Percentiles rank a stretch among this genome's conserved stretches.
These are phyloP conservation scores for Balaeniceps rex DNA, from an alignment of 2,113 vertebrate genomes.

Conservation along the genomic window DNA sequence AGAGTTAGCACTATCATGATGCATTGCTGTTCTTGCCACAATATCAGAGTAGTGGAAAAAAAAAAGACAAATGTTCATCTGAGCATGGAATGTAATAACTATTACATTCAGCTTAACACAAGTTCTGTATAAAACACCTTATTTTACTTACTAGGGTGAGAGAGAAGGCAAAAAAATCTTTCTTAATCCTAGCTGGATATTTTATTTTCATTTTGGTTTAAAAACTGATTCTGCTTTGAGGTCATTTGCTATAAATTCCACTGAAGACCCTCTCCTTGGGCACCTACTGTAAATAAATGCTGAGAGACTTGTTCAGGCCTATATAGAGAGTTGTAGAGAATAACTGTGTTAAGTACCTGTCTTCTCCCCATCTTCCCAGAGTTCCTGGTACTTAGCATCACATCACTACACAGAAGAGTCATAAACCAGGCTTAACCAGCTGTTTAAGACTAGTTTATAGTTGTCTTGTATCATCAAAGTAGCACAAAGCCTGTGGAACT, in stretches of 20 bases:
- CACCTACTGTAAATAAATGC: neutral
- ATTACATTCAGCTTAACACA: neutral
- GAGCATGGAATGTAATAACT: neutral
- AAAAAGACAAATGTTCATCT: neutral
- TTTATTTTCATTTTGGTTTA: neutral
- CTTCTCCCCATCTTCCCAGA: neutral
- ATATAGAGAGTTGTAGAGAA: neutral
- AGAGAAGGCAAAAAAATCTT: neutral
- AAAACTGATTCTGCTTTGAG: neutral
- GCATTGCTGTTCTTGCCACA: neutral
- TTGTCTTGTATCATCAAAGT: neutral
- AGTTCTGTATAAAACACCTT: neutral
- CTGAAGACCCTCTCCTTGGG: neutral
- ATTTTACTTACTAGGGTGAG: neutral
- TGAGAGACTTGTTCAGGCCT: neutral
- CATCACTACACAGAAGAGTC: neutral
- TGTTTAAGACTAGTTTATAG: neutral
- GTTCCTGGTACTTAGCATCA: neutral
- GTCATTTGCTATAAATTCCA: neutral
- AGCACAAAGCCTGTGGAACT: neutral
- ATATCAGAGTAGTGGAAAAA: neutral
- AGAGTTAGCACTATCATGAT: neutral
- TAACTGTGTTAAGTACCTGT: neutral
- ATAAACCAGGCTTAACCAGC: neutral
- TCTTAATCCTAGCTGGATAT: neutral